Evolutionary conservation across 2,113 vertebrate species (phyloP).

Genomic region (Oncorhynchus gorbuscha): DNA sequence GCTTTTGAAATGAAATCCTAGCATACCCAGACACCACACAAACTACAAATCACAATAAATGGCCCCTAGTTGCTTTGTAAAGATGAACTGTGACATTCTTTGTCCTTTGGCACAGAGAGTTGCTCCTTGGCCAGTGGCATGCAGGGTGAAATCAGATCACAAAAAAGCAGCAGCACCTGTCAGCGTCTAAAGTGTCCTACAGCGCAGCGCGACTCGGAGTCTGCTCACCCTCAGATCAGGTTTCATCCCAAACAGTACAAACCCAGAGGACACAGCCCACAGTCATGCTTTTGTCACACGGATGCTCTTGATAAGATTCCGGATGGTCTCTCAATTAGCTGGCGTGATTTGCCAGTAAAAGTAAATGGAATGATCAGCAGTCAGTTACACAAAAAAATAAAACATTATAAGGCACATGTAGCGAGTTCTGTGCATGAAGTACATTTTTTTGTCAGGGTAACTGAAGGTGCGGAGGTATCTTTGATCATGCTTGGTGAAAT

Average conservation of each 20-base stretch:
- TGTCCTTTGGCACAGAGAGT: neutral
- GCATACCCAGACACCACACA: neutral
- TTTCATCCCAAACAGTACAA: conserved; percentile 42
- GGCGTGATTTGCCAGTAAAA: neutral
- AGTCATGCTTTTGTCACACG: conserved; percentile 34
- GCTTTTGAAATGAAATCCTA: neutral
- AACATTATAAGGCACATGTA: neutral
- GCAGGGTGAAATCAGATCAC: conserved; percentile 25
- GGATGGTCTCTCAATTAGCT: conserved; percentile 25
- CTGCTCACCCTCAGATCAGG: conserved; percentile 17
- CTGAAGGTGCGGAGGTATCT: neutral
- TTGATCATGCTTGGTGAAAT: conserved; percentile 7
- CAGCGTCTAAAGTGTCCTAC: conserved; percentile 19
- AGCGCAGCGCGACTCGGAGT: conserved; percentile 6
- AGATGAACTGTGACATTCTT: neutral
- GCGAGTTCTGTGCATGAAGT: neutral
- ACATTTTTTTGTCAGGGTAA: too few species aligned
- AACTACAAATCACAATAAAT: neutral
- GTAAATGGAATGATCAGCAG: neutral
- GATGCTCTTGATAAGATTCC: conserved; percentile 8
- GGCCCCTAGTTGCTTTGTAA: neutral
- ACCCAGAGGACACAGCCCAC: conserved; percentile 20
- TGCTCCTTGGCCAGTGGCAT: conserved; percentile 12
- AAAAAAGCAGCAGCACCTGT: conserved; percentile 9
- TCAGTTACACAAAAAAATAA: neutral